Conservation (phyloP, 2,113 vertebrate species). For the Ammodytes dubius region DNA sequence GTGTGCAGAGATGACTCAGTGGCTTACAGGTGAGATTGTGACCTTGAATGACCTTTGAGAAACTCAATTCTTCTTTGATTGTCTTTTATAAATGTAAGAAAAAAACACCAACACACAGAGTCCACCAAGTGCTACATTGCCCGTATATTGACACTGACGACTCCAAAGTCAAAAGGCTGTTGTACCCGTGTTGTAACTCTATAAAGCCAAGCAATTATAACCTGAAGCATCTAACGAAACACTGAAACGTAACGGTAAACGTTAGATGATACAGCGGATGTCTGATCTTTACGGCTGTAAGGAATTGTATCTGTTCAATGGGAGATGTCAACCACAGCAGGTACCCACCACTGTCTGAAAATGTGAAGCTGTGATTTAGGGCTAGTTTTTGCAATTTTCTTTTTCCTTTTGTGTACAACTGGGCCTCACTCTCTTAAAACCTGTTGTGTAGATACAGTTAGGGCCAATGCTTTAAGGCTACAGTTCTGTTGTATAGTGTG, state of each 20-base stretch:
- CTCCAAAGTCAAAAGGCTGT: conserved; percentile 29
- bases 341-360: conserved; percentile 71
- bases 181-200: conserved; percentile 32
- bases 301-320: conserved; percentile 13
- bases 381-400: conserved; percentile 45
- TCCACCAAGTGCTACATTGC: neutral
- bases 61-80: neutral
- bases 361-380: conserved; percentile 80
- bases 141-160: conserved; percentile 6
- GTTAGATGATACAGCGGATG: conserved; percentile 8
- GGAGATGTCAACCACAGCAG: conserved; percentile 52
- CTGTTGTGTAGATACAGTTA: conserved; percentile 60
- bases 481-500: conserved; percentile 71
- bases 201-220: conserved; percentile 27
- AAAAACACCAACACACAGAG: neutral
- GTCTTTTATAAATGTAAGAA: too few relatives aligned
- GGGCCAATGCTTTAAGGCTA: conserved; percentile 63
- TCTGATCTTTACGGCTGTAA: conserved; percentile 23
- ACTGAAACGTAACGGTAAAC: neutral
- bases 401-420: conserved; percentile 12
- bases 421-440: conserved; percentile 51
- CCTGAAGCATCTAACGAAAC: conserved; percentile 20
- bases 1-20: neutral
- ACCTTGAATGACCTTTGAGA: conserved; percentile 28
- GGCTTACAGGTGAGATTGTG: neutral